Base-by-base conservation (phyloP, 30 jellyfish, hydroid and myxozoan species). In the Phacellophora camtschatica region DNA sequence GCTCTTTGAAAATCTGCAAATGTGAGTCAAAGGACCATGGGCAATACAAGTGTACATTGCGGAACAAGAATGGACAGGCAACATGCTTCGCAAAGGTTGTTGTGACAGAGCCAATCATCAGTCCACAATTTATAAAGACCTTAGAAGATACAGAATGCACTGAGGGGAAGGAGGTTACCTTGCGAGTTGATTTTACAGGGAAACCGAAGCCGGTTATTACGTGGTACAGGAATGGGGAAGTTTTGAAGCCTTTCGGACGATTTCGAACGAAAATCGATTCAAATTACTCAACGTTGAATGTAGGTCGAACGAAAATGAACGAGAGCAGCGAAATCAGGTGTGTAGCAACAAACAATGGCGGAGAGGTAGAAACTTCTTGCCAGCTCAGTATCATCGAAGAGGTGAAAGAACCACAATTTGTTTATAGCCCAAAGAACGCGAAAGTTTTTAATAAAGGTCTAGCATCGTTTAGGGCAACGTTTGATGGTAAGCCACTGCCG, bases 401-500 rank as follows among this genome's bases (percentile, higher is more conserved):
- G 56, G 27, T 71, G 66, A 68, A 77, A 33, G 32, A 56, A 24
- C 97, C 99, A 5, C 89, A 64, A 35, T 78, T 94, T 48, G 65
- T 83, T 18, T 87, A 79, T 64, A 77, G 88, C 28, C 96, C 97
- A 3, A 86, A 83, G 59, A 81, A 78, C 49, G 58, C 71, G 66
- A 76, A 75, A 20, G 82, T 77, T 0, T 51, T 39, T 53, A 95
- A 94, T 46, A 90, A 97, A 20, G 81, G 89, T 11, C 24, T 81
- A 5, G 93, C 81, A 31, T 59, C 93, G 51, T 75, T 94, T 30
- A 76, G 93, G 18, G 96, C 88, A 19, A 83, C 95, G 18, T 94
- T 81, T 61, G 77, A 74, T 32, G 99, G 99, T 25, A 82, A 72
- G 66, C 99, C 99, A 23, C 45, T 59, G 29, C 99, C 99, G 30